Evolutionary conservation across 2,113 vertebrate species (phyloP).

Genomic region (Chitala chitala): DNA sequence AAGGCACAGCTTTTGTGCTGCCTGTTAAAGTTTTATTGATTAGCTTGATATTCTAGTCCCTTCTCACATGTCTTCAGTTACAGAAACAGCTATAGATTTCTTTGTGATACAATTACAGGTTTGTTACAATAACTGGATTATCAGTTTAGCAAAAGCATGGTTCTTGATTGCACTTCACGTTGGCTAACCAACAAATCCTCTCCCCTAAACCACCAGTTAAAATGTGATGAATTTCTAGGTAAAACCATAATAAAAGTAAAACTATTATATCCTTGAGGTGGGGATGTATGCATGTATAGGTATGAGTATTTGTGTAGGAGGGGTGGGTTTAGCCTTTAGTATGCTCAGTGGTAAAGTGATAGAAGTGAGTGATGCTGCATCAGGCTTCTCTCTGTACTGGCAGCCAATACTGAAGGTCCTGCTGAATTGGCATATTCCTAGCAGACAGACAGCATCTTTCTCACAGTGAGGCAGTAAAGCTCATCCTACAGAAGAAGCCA

Average conservation of each 20-base stretch:
- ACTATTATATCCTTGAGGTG: too few species aligned
- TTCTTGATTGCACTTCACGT: too few species aligned
- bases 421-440: slow-evolving; percentile 26
- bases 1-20: background rate
- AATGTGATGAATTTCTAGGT: too few species aligned
- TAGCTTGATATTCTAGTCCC: too few species aligned
- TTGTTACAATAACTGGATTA: background rate
- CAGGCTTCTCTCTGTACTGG: slow-evolving; percentile 12
- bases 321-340: background rate
- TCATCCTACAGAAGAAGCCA: background rate
- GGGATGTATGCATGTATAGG: too few species aligned
- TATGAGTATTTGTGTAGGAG: background rate
- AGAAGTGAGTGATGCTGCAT: slow-evolving; percentile 23
- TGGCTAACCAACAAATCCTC: too few species aligned
- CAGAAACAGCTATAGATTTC: background rate
- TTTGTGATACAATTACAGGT: background rate
- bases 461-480: background rate
- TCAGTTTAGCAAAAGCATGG: background rate
- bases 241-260: too few species aligned
- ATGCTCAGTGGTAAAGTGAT: slow-evolving; percentile 34
- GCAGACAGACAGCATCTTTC: slow-evolving; percentile 4
- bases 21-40: too few species aligned
- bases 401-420: slow-evolving; percentile 23
- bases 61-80: too few species aligned
- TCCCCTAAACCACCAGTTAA: too few species aligned